Conservation (phyloP, 2,888 invertebrate genomes). For the Pelosia muscerda region DNA sequence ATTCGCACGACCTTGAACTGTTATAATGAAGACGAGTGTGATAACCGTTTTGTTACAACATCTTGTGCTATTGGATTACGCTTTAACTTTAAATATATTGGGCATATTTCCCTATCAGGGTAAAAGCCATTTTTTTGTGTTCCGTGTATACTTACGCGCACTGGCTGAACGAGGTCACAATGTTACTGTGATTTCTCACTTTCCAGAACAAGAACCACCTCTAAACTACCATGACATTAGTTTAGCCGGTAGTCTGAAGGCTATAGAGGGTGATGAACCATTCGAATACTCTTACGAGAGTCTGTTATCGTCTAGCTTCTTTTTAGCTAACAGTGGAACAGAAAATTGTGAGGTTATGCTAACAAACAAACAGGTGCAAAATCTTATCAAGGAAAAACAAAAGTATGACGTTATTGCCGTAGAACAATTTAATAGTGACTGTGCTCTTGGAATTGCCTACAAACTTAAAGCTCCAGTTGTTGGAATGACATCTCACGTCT, state of each 20-base stretch:
- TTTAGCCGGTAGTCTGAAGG: constrained; percentile 67
- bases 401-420: constrained; percentile 90
- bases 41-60: constrained; percentile 47
- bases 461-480: constrained; percentile 88
- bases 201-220: constrained; percentile 80
- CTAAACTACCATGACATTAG: constrained; percentile 88
- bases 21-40: constrained; percentile 53
- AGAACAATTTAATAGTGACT: constrained; percentile 91
- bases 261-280: constrained; percentile 56
- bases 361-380: constrained; percentile 68
- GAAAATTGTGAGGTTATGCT: constrained; percentile 73
- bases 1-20: constrained; percentile 24
- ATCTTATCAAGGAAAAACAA: constrained; percentile 70
- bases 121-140: constrained; percentile 90
- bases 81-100: constrained; percentile 81
- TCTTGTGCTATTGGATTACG: constrained; percentile 26
- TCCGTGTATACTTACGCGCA: constrained; percentile 86
- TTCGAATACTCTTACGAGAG: constrained; percentile 55
- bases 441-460: constrained; percentile 89
- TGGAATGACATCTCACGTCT: constrained; percentile 85
- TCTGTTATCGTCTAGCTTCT: constrained; percentile 54
- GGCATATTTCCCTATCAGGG: constrained; percentile 89
- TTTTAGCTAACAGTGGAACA: constrained; percentile 47
- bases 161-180: constrained; percentile 88
- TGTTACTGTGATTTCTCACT: constrained; percentile 89